These are phyloP conservation scores for Acridotheres tristis DNA, from an alignment of 2,797 vertebrate species.

Conservation along the genomic window DNA sequence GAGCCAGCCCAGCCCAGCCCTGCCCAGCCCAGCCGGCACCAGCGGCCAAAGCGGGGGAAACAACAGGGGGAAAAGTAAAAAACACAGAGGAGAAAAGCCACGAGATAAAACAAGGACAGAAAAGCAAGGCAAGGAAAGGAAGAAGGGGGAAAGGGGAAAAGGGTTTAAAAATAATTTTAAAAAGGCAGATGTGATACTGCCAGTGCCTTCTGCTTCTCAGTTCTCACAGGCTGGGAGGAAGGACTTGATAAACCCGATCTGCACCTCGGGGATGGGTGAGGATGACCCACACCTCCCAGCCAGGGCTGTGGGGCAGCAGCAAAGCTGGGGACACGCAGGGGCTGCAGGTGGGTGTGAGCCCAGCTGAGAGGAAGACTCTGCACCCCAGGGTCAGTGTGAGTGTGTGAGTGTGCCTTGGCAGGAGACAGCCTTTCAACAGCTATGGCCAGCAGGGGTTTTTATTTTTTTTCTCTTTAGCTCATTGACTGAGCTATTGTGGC, in stretches of 20 bases:
- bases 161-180: neutral
- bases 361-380: rapidly evolving
- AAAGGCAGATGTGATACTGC: rapidly evolving
- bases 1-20: too few relatives aligned
- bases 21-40: too few relatives aligned
- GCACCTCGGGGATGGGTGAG: neutral
- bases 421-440: neutral
- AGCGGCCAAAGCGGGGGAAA: too few relatives aligned
- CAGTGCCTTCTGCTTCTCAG: neutral
- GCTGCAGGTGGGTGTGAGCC: rapidly evolving
- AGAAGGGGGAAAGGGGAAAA: neutral
- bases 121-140: neutral
- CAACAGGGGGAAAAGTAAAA: too few relatives aligned
- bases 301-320: neutral
- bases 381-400: too few relatives aligned
- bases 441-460: rapidly evolving
- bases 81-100: rapidly evolving
- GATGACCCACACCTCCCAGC: rapidly evolving
- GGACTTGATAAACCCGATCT: rapidly evolving
- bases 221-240: neutral
- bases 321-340: rapidly evolving
- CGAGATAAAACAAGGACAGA: rapidly evolving
- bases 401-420: neutral
- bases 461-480: neutral
- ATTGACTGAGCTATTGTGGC: neutral